Percentiles rank a stretch among this genome's conserved stretches.
These are phyloP conservation scores for Lycopodina hypogea DNA, from an alignment of 37 sponge, comb jelly and placozoan species.

Conservation along the genomic window DNA sequence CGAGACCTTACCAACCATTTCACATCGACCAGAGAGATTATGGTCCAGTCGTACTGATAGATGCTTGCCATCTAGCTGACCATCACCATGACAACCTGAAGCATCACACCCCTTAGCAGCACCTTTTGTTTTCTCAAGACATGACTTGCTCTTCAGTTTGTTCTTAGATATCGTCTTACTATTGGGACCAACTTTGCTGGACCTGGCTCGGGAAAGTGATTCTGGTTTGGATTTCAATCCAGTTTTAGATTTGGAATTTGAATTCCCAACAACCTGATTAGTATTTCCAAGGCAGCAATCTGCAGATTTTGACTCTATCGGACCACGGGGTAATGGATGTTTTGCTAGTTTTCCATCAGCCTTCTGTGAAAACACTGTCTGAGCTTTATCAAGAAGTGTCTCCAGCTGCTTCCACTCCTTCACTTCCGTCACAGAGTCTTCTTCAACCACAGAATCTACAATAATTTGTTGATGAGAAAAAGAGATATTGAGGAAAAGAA, in stretches of 20 bases:
- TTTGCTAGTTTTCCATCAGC: background rate
- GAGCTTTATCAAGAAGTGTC: conserved; percentile 29
- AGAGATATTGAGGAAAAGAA: too few species aligned
- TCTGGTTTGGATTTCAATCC: background rate
- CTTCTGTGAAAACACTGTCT: conserved; percentile 5
- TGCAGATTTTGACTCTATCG: background rate
- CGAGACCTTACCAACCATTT: background rate
- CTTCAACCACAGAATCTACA: too few species aligned
- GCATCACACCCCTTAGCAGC: background rate
- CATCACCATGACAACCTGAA: background rate
- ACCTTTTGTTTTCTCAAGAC: background rate
- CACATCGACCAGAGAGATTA: background rate
- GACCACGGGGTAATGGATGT: background rate
- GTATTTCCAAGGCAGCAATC: background rate
- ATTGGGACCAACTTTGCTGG: background rate
- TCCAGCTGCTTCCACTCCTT: conserved; percentile 20
- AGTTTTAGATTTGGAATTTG: background rate
- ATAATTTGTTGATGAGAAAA: too few species aligned
- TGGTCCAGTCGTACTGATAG: too few species aligned
- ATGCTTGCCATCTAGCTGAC: too few species aligned
- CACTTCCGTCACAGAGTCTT: background rate
- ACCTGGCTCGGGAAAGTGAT: background rate
- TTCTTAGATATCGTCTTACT: background rate
- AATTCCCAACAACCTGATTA: background rate
- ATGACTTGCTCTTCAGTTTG: background rate